phyloP scores from a whole-genome alignment of 2,888 invertebrate genomes.

The Hedychridium roseum region DNA sequence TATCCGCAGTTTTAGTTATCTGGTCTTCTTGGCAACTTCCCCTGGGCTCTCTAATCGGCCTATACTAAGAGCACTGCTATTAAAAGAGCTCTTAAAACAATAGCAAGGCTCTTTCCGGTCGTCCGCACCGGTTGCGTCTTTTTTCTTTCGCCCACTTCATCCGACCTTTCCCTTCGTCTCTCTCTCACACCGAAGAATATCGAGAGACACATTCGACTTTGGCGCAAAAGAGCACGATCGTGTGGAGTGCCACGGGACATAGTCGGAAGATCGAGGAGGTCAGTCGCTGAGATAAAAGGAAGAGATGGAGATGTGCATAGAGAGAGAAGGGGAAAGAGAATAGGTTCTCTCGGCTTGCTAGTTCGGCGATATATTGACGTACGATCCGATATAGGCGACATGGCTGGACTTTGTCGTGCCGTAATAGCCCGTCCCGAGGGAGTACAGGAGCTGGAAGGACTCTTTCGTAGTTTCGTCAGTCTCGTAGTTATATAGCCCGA shows the following conservation, averaged over 20 bases:
- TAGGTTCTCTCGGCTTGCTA: conserved; percentile 18
- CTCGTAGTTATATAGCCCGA: conserved; percentile 32
- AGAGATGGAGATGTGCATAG: conserved; percentile 5
- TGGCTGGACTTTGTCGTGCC: conserved; percentile 56
- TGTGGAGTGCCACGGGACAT: too few species aligned
- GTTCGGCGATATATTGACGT: conserved; percentile 52
- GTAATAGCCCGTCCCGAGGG: conserved; percentile 50
- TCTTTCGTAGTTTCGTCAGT: conserved; percentile 34
- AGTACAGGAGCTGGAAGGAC: conserved; percentile 48
- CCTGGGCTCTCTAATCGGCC: conserved; percentile 24
- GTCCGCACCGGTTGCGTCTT: too few species aligned
- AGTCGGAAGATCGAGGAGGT: too few species aligned
- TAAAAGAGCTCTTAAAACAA: conserved; percentile 35
- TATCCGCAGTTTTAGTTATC: not conserved
- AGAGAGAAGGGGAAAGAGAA: conserved; percentile 8
- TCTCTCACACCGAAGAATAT: too few species aligned
- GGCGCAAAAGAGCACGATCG: conserved; percentile 30
- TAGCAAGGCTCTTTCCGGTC: conserved; percentile 17
- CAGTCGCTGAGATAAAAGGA: conserved; percentile 18
- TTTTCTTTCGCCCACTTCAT: conserved; percentile 14
- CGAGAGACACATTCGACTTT: conserved; percentile 31
- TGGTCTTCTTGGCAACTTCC: not conserved
- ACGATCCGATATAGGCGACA: conserved; percentile 54
- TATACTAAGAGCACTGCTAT: conserved; percentile 6
- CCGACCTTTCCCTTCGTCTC: conserved; percentile 20